A percentile compares a stretch with the other conserved stretches of the same genome.
Evolutionary conservation across 2,113 vertebrate species (phyloP).

Genomic region (Bolborhynchus lineola): DNA sequence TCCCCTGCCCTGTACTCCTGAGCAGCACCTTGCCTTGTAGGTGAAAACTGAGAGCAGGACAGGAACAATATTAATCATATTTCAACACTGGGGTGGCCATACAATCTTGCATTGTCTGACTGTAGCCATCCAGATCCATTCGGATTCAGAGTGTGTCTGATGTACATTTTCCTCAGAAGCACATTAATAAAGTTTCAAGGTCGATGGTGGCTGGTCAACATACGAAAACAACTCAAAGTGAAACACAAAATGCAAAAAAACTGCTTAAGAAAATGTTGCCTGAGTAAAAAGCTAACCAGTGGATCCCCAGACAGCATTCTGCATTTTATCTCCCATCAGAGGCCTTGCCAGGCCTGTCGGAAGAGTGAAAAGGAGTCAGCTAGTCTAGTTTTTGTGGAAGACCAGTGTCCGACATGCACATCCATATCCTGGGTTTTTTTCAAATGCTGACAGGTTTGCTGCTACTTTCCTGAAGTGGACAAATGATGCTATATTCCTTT

Average conservation of each 20-base stretch:
- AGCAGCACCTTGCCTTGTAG: not conserved
- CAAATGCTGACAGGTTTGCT: not conserved
- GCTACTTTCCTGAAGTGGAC: not conserved
- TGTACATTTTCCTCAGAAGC: not conserved
- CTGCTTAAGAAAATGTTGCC: not conserved
- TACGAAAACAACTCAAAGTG: not conserved
- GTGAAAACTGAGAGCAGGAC: not conserved
- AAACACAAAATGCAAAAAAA: not conserved
- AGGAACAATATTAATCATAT: not conserved
- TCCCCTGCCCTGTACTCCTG: not conserved
- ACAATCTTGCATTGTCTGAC: not conserved
- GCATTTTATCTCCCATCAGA: not conserved
- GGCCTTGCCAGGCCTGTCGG: not conserved
- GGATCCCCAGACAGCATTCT: not conserved
- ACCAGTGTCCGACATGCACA: not conserved
- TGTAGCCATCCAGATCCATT: not conserved
- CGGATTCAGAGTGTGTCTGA: not conserved
- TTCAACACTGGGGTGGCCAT: not conserved
- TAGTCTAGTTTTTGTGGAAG: not conserved
- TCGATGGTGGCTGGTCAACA: not conserved
- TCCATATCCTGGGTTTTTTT: not conserved
- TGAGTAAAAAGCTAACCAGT: not conserved
- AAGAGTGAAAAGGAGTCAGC: not conserved
- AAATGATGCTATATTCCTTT: fast-evolving
- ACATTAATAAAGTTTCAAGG: not conserved